Base-by-base conservation (phyloP, 2,888 invertebrate species). In the Nematopogon swammerdamellus region DNA sequence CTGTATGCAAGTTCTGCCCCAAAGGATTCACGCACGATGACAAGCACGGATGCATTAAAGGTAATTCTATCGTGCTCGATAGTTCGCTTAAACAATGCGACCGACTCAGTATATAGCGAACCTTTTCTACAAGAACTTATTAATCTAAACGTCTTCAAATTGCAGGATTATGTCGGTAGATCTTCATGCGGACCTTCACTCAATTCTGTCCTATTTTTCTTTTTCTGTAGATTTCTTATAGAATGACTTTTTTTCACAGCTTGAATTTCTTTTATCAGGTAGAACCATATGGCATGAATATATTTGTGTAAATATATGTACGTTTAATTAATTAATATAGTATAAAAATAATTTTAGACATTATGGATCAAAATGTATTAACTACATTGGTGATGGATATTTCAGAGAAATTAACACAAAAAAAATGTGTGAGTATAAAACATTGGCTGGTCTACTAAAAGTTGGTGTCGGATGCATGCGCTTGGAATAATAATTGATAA, bases 1-100 rank as follows among this genome's bases (percentile, higher is more conserved):
- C 95, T 62, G 88, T 91, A 76, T 95, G 95, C 90, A 92, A 93
- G 87, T 93, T 92, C 86, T 95, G 95, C 84, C 93, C 95, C 68
- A 85, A 86, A 77, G 95, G 94, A 83, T 95, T 90, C 85, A 88
- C 88, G 82, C 89, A 91, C 76, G 93, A 95, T 82, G 86, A 91
- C 70, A 88, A 88, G 84, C 89, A 90, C 82, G 94, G 94, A 89
- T 95, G 95, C 85, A 87, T 91, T 82, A 92, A 93, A 94, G 94
- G 95, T 95, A 95, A 93, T 74, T 69, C 61, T 59, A 60, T 59
- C 59, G 62, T 57, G 62, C 64, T 60, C 61, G 61, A 61, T 62
- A 61, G 59, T 14, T 19, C 44, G 54, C 61, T 60, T 58, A 60
- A 58, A 46, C 43, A 20, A 44, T 49, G 43, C 43, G 65, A 55